Conservation (phyloP, 2,797 vertebrate species). For the Myotis planiceps region DNA sequence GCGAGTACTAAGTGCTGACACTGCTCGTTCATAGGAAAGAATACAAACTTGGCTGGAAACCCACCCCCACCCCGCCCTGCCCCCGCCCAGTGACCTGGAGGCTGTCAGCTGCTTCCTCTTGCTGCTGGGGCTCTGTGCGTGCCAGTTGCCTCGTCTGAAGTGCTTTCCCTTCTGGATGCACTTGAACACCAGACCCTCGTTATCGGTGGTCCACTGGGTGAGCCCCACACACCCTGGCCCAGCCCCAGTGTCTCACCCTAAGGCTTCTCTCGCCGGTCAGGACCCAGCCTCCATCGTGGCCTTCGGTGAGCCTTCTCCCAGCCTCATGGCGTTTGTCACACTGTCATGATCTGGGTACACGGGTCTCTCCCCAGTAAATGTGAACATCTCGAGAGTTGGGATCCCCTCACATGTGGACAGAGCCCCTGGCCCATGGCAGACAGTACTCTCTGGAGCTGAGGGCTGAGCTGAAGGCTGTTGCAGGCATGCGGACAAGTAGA, state of each 20-base stretch:
- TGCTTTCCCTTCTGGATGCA: not conserved
- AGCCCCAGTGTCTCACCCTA: not conserved
- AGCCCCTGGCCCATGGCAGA: not conserved
- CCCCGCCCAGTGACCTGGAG: not conserved
- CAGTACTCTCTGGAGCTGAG: fast-evolving
- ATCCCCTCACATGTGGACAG: fast-evolving
- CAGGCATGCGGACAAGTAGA: not conserved
- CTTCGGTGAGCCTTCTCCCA: not conserved
- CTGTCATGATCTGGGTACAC: not conserved
- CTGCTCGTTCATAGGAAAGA: not conserved
- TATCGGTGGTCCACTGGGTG: not conserved
- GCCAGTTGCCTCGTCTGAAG: not conserved
- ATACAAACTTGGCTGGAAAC: not conserved
- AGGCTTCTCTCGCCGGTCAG: not conserved
- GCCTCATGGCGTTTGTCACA: fast-evolving
- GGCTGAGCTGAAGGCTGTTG: not conserved
- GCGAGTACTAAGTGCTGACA: not conserved
- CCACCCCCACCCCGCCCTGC: fast-evolving
- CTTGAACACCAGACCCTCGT: fast-evolving
- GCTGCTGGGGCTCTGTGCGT: not conserved
- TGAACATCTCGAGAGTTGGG: not conserved
- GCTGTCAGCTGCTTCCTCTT: not conserved
- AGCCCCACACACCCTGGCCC: not conserved
- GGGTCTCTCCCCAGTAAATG: not conserved
- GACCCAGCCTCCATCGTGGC: fast-evolving